Evolutionary conservation across 2,888 invertebrate genomes (phyloP).

Genomic region (Macrophya annulata): DNA sequence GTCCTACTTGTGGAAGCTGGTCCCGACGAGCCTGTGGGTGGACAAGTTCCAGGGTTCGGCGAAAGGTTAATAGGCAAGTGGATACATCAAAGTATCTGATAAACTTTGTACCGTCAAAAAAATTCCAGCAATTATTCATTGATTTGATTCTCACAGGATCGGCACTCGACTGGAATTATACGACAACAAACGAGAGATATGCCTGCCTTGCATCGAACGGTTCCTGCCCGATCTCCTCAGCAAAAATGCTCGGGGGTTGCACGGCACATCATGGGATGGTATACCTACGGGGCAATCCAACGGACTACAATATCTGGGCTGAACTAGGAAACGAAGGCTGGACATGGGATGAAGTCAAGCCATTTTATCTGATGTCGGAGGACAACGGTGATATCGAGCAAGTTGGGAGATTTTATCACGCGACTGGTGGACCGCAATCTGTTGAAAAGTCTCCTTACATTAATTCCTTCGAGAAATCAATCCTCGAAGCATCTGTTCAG

Average conservation of each 20-base stretch:
- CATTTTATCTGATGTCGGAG: too few species aligned
- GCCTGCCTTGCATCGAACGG: too few species aligned
- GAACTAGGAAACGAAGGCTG: too few species aligned
- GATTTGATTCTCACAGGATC: neutral
- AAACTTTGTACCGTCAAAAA: neutral
- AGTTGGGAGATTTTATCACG: constrained; percentile 85
- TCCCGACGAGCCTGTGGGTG: constrained; percentile 83
- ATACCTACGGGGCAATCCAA: constrained; percentile 72
- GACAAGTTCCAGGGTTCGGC: neutral
- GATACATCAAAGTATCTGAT: neutral
- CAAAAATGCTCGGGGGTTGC: constrained; percentile 62
- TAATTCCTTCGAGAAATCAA: too few species aligned
- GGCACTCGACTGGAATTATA: constrained; percentile 85
- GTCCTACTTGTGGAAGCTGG: neutral
- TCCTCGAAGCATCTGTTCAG: constrained; percentile 81
- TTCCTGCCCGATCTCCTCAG: too few species aligned
- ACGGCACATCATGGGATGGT: constrained; percentile 76
- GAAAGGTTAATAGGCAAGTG: neutral
- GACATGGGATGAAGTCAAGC: constrained; percentile 76
- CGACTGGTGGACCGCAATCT: constrained; percentile 80
- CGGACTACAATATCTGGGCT: constrained; percentile 90
- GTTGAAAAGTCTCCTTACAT: too few species aligned
- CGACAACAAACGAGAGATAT: too few species aligned
- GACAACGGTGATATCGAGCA: too few species aligned
- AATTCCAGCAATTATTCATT: too few species aligned